phyloP scores from a whole-genome alignment of 2,888 invertebrate genomes.

The Harmothoe impar region DNA sequence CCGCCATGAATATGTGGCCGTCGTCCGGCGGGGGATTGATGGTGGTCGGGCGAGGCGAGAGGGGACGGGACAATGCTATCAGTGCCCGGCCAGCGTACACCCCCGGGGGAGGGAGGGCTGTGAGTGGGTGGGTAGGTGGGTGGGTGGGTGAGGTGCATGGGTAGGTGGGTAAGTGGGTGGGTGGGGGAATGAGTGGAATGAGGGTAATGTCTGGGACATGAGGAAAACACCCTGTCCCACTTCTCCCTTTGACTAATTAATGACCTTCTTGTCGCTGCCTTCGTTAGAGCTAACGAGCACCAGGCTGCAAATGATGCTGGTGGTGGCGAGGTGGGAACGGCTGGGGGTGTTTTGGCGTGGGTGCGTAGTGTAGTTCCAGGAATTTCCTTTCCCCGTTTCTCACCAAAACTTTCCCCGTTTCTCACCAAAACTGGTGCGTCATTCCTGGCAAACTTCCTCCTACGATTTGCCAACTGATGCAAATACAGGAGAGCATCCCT shows the following conservation, averaged over 20 bases:
- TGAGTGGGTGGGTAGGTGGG: not conserved
- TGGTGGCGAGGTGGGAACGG: too few relatives aligned
- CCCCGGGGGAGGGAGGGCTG: not conserved
- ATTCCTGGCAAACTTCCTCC: too few relatives aligned
- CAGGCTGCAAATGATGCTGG: too few relatives aligned
- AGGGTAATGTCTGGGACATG: conserved; percentile 25
- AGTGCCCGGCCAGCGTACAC: not conserved
- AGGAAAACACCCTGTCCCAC: conserved; percentile 1
- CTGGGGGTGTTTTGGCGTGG: too few relatives aligned
- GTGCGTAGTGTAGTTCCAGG: too few relatives aligned
- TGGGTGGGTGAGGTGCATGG: not conserved
- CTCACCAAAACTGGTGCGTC: too few relatives aligned
- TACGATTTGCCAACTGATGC: too few relatives aligned
- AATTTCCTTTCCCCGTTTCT: too few relatives aligned
- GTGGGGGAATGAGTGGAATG: not conserved
- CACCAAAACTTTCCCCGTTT: too few relatives aligned
- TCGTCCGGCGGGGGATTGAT: not conserved
- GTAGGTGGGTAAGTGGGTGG: not conserved
- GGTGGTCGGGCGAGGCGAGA: conserved; percentile 16
- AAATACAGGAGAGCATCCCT: too few relatives aligned
- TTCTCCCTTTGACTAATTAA: conserved; percentile 25
- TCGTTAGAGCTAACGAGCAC: conserved; percentile 13
- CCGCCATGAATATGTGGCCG: conserved; percentile 9
- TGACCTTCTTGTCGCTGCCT: not conserved
- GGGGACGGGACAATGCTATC: conserved; percentile 25